phyloP scores from a whole-genome alignment of 2,797 vertebrate genomes.

The Chloroceryle inda region DNA sequence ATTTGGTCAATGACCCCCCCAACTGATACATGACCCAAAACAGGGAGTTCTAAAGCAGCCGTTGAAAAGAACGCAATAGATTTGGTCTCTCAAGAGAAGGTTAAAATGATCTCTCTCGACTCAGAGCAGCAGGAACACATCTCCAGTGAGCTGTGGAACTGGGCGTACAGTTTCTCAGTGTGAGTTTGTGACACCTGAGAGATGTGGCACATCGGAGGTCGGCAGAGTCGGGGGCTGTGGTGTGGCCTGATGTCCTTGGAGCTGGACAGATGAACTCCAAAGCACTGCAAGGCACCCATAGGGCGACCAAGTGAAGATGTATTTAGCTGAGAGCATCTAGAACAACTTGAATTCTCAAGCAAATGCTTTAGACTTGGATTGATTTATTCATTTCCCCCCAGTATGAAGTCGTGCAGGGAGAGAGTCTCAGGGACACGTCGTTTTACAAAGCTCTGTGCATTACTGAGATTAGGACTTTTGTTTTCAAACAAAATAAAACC shows the following conservation, averaged over 20 bases:
- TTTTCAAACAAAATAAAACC: no score
- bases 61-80: not conserved
- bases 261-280: not conserved
- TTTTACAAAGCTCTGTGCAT: not conserved
- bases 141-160: not conserved
- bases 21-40: not conserved
- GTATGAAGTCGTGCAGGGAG: not conserved
- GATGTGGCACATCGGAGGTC: not conserved
- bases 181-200: not conserved
- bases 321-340: not conserved
- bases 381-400: not conserved
- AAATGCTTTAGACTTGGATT: not conserved
- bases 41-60: not conserved
- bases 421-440: rapidly evolving
- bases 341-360: not conserved
- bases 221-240: not conserved
- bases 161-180: not conserved
- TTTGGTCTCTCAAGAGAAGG: not conserved
- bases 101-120: not conserved
- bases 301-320: not conserved
- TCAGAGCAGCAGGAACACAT: not conserved
- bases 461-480: no score
- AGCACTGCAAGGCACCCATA: not conserved
- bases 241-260: not conserved
- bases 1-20: not conserved